These are phyloP conservation scores for Euspilapteryx auroguttella DNA, from an alignment of 2,888 invertebrate genomes.

Conservation along the genomic window DNA sequence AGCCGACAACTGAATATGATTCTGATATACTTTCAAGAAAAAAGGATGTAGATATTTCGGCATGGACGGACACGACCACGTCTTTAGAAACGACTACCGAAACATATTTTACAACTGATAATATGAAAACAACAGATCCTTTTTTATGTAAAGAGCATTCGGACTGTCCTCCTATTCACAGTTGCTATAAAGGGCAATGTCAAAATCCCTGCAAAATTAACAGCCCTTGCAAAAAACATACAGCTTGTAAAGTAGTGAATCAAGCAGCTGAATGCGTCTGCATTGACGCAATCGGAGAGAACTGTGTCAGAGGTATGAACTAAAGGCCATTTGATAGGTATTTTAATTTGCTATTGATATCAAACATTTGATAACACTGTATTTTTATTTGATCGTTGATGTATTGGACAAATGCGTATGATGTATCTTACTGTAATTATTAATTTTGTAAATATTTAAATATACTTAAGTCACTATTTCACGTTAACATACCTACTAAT, in stretches of 20 bases:
- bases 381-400: conserved; percentile 14
- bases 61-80: conserved; percentile 39
- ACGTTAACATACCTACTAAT: conserved; percentile 26
- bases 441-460: conserved; percentile 17
- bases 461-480: conserved; percentile 13
- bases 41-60: conserved; percentile 44
- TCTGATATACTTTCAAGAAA: conserved; percentile 40
- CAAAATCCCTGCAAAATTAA: conserved; percentile 61
- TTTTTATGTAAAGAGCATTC: conserved; percentile 63
- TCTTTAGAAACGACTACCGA: conserved; percentile 28
- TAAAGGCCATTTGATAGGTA: conserved; percentile 3
- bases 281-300: conserved; percentile 58
- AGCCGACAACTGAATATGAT: too few relatives aligned
- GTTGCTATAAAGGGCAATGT: conserved; percentile 66
- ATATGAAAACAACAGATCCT: too few relatives aligned
- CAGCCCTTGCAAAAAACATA: conserved; percentile 61
- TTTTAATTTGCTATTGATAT: too few relatives aligned
- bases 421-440: conserved; percentile 8
- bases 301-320: conserved; percentile 66
- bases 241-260: conserved; percentile 64
- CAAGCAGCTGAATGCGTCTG: conserved; percentile 68
- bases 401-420: conserved; percentile 50
- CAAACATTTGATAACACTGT: conserved; percentile 4
- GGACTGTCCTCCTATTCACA: conserved; percentile 65
- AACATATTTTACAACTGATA: conserved; percentile 24